Evolutionary conservation across 2,888 invertebrate genomes (phyloP).

Genomic region (Druceiella hillmani): DNA sequence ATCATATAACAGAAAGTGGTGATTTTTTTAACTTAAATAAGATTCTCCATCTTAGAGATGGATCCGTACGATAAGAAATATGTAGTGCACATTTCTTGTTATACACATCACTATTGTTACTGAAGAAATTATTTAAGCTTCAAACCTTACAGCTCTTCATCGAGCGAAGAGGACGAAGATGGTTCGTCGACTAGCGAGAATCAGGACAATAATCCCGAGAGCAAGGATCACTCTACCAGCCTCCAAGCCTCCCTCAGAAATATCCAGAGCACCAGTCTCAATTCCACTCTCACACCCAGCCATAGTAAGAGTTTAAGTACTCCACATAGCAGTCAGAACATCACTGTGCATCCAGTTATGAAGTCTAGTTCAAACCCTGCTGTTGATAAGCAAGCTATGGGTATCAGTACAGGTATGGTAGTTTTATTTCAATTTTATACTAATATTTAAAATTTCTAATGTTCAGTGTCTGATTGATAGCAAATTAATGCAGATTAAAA

Average conservation of each 20-base stretch:
- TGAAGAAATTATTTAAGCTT: too few relatives aligned
- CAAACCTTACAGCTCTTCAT: slow-evolving; percentile 65
- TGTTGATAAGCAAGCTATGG: slow-evolving; percentile 49
- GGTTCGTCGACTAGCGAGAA: slow-evolving; percentile 48
- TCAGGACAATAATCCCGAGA: slow-evolving; percentile 39
- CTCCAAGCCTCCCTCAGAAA: neutral
- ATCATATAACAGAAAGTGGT: too few relatives aligned
- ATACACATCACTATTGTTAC: too few relatives aligned
- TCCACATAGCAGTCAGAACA: slow-evolving; percentile 41
- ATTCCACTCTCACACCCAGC: slow-evolving; percentile 33
- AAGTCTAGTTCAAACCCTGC: slow-evolving; percentile 49
- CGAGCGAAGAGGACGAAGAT: slow-evolving; percentile 62
- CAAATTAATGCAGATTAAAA: too few relatives aligned
- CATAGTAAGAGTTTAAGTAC: slow-evolving; percentile 45
- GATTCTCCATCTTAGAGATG: too few relatives aligned
- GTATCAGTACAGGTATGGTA: slow-evolving; percentile 39
- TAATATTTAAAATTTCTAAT: too few relatives aligned
- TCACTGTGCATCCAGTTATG: slow-evolving; percentile 45
- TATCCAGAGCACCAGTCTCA: slow-evolving; percentile 9
- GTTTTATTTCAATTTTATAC: too few relatives aligned
- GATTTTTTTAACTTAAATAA: too few relatives aligned
- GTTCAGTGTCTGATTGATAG: too few relatives aligned
- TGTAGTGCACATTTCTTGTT: too few relatives aligned
- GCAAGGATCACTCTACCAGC: slow-evolving; percentile 36
- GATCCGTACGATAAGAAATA: too few relatives aligned